These are phyloP conservation scores for Operophtera brumata DNA, from an alignment of 2,888 invertebrate genomes.

Conservation along the genomic window DNA sequence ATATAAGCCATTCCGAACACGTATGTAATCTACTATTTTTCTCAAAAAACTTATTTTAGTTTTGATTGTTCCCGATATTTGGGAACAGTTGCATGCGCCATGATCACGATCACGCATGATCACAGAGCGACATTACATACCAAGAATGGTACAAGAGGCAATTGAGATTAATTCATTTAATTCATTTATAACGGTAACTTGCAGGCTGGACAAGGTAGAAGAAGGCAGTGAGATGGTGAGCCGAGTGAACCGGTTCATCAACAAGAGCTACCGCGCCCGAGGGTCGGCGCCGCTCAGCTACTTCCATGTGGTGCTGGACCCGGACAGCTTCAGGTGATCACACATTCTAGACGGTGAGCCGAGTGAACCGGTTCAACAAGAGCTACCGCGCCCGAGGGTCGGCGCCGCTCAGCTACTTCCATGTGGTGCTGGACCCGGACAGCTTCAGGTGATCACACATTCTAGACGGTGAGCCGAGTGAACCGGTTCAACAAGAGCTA, in stretches of 20 bases:
- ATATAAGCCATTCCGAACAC: no score
- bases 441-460: conserved; percentile 59
- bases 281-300: conserved; percentile 73
- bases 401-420: conserved; percentile 79
- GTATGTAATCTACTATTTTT: no score
- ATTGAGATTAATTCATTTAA: no score
- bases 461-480: conserved; percentile 75
- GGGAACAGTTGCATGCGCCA: no score
- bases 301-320: conserved; percentile 81
- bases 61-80: no score
- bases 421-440: conserved; percentile 79
- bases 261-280: conserved; percentile 51
- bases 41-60: no score
- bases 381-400: conserved; percentile 50
- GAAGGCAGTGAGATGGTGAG: conserved; percentile 79
- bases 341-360: conserved; percentile 66
- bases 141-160: no score
- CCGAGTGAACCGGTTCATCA: conserved; percentile 72
- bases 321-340: conserved; percentile 67
- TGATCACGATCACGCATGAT: no score
- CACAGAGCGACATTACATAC: no score
- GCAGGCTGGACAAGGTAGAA: conserved; percentile 74
- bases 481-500: conserved; percentile 68
- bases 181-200: not conserved
- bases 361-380: conserved; percentile 70